Evolutionary conservation across 2,888 invertebrate species (phyloP).

Genomic region (Sicus ferrugineus): DNA sequence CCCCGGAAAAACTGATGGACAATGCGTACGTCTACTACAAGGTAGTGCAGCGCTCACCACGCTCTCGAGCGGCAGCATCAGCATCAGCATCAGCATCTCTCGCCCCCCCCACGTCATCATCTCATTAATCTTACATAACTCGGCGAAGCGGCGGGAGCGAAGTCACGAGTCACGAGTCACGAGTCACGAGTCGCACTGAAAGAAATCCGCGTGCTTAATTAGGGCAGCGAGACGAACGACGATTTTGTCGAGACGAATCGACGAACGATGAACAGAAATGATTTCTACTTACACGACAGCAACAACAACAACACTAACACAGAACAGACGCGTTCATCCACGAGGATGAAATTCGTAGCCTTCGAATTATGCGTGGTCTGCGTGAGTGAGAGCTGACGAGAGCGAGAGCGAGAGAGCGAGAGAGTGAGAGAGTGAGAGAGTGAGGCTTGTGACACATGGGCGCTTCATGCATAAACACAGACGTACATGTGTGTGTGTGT

Average conservation of each 20-base stretch:
- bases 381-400: neutral
- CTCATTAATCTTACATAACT: slow-evolving; percentile 20
- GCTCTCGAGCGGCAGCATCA: slow-evolving; percentile 24
- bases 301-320: slow-evolving; percentile 15
- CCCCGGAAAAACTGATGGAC: slow-evolving; percentile 64
- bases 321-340: neutral
- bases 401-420: neutral
- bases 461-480: slow-evolving; percentile 27
- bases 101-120: neutral
- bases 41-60: slow-evolving; percentile 54
- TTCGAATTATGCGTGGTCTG: slow-evolving; percentile 21
- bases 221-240: neutral
- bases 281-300: neutral
- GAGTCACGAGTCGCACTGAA: neutral
- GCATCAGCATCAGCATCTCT: neutral
- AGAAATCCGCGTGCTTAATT: neutral
- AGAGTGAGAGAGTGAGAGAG: neutral
- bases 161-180: no score
- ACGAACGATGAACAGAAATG: neutral
- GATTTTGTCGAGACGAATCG: no score
- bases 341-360: slow-evolving; percentile 17
- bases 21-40: slow-evolving; percentile 65
- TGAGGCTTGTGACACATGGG: neutral
- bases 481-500: slow-evolving; percentile 1
- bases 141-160: neutral